phyloP scores from a whole-genome alignment of 2,888 invertebrate species.

The Mayetiola destructor region DNA sequence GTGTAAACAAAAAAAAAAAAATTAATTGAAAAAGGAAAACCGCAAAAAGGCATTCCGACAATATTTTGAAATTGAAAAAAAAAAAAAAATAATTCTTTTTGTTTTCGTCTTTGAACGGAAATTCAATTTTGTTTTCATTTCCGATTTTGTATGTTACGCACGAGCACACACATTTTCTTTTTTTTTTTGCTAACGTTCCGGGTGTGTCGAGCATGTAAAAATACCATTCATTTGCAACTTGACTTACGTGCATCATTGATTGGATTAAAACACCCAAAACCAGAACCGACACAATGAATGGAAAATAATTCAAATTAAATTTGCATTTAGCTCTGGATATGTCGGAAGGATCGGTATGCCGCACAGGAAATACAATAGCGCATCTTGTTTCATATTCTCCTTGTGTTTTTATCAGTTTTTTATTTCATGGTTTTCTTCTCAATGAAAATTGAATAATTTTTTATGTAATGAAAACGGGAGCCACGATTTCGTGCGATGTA shows the following conservation, averaged over 20 bases:
- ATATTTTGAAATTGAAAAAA: neutral
- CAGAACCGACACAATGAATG: neutral
- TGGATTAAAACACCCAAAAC: neutral
- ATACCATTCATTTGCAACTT: neutral
- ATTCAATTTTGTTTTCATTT: neutral
- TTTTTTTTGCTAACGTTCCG: too few species aligned
- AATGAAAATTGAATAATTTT: too few species aligned
- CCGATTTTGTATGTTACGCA: constrained; percentile 3
- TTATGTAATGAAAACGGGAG: too few species aligned
- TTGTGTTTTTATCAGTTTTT: too few species aligned
- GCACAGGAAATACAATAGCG: too few species aligned
- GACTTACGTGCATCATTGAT: neutral
- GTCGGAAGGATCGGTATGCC: too few species aligned
- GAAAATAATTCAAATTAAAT: constrained; percentile 3
- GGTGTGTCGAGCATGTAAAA: neutral
- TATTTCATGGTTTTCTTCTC: too few species aligned
- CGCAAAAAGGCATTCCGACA: neutral
- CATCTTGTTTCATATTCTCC: too few species aligned
- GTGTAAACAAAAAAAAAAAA: neutral
- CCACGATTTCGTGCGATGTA: too few species aligned
- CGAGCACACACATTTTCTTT: neutral
- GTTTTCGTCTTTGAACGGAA: neutral
- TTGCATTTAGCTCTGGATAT: too few species aligned
- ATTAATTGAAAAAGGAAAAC: neutral
- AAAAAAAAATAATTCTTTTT: neutral